These are phyloP conservation scores for Malurus cyaneus DNA, from an alignment of 2,113 vertebrate species.

Conservation along the genomic window DNA sequence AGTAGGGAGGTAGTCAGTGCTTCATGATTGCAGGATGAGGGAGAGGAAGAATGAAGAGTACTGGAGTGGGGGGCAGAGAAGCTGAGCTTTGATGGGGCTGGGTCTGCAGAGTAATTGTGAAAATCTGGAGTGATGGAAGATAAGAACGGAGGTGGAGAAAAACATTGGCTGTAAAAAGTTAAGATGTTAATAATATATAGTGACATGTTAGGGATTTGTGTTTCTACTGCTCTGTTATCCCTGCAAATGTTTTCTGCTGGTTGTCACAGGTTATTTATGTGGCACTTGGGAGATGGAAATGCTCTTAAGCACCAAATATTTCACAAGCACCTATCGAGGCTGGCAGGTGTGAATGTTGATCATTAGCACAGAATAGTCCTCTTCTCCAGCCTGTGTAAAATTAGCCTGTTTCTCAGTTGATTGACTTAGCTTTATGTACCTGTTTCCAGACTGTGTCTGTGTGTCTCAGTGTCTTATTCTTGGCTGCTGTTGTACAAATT, in stretches of 20 bases:
- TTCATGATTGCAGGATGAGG: not conserved
- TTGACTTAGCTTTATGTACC: not conserved
- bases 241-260: not conserved
- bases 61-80: not conserved
- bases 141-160: not conserved
- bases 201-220: not conserved
- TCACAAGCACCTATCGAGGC: not conserved
- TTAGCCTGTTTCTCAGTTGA: not conserved
- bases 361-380: not conserved
- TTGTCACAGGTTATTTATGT: not conserved
- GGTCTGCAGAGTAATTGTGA: not conserved
- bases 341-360: not conserved
- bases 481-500: not conserved
- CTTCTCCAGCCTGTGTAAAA: not conserved
- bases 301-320: not conserved
- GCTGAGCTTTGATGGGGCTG: not conserved
- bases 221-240: not conserved
- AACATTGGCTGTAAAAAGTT: not conserved
- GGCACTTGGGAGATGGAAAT: not conserved
- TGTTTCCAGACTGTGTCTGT: not conserved
- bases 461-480: not conserved
- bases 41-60: not conserved
- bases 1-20: not conserved
- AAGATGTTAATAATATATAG: not conserved
- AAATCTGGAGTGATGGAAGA: not conserved